Evolutionary conservation across 2,888 invertebrate species (phyloP).

Genomic region (Xestoiulus laeticollis): DNA sequence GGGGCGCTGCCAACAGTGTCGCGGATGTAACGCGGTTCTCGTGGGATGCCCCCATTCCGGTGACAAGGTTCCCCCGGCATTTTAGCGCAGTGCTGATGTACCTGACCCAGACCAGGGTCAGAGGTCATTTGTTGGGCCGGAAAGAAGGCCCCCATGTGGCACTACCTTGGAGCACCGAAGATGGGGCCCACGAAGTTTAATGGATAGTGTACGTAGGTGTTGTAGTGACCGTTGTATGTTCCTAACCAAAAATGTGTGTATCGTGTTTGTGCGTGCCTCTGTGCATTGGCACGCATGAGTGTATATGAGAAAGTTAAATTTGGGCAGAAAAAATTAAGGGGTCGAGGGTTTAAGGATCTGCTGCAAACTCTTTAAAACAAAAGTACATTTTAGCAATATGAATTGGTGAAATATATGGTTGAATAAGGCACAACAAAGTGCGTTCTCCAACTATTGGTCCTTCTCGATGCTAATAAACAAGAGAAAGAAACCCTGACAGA

Average conservation of each 20-base stretch:
- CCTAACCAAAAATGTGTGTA: not conserved
- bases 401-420: not conserved
- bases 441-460: no score
- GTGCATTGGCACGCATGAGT: constrained; percentile 10
- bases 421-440: not conserved
- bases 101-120: not conserved
- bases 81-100: not conserved
- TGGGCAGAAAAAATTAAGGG: not conserved
- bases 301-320: not conserved
- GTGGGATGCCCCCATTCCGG: not conserved
- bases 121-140: not conserved
- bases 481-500: not conserved
- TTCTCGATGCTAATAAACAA: not conserved
- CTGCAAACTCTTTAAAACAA: not conserved
- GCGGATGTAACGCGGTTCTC: not conserved
- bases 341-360: not conserved
- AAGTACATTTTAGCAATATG: not conserved
- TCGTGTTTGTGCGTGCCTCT: not conserved
- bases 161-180: not conserved
- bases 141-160: not conserved
- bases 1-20: not conserved
- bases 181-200: not conserved
- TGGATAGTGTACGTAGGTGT: not conserved
- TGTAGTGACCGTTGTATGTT: not conserved
- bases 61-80: not conserved